phyloP scores from a whole-genome alignment of 2,888 invertebrate species.

The Chaetoderma sp. region DNA sequence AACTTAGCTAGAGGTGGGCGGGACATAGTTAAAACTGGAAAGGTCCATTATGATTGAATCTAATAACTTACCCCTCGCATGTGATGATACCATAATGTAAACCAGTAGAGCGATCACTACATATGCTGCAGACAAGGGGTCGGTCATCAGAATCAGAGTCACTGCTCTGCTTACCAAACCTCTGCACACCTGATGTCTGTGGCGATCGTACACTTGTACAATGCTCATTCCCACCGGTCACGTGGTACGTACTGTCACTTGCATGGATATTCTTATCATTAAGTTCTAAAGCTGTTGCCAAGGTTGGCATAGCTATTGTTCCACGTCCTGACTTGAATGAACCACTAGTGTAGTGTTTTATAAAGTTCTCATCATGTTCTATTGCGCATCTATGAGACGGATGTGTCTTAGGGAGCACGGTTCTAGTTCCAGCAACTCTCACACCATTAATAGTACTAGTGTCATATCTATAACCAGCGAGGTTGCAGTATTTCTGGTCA shows the following conservation, averaged over 20 bases:
- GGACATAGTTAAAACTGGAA: neutral
- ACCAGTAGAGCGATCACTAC: slow-evolving; percentile 97
- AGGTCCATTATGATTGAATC: neutral
- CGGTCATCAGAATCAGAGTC: slow-evolving; percentile 83
- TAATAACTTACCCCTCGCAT: slow-evolving; percentile 87
- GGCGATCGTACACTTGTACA: neutral
- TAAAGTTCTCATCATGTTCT: slow-evolving; percentile 45
- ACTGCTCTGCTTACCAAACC: slow-evolving; percentile 42
- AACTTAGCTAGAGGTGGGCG: too few species aligned
- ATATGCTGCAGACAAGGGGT: slow-evolving; percentile 75
- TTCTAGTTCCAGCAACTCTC: too few species aligned
- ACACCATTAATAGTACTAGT: too few species aligned
- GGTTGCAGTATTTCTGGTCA: too few species aligned
- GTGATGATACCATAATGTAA: slow-evolving; percentile 99
- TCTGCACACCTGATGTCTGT: slow-evolving; percentile 1
- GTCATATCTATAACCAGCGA: too few species aligned
- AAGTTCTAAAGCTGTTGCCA: neutral
- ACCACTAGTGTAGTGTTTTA: slow-evolving; percentile 55
- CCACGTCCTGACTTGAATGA: slow-evolving; percentile 31
- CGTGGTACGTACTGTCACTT: neutral
- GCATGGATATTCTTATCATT: neutral
- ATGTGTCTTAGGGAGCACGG: too few species aligned
- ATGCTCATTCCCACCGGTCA: neutral
- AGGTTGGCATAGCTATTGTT: neutral
- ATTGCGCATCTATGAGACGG: too few species aligned